Evolutionary conservation across 2,797 vertebrate genomes (phyloP).

Genomic region (Melanotaenia pygmaea): DNA sequence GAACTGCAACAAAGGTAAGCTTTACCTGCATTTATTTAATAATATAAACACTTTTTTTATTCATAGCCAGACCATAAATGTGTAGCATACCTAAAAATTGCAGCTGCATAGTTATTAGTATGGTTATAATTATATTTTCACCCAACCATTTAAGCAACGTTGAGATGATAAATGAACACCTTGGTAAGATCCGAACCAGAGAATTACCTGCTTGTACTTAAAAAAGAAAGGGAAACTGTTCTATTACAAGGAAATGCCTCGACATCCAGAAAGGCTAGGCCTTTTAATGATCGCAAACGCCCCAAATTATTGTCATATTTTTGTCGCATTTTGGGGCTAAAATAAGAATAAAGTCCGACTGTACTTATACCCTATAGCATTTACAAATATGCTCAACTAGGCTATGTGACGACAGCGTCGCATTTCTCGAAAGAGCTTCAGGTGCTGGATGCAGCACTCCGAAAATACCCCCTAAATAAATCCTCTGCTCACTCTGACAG

Average conservation of each 20-base stretch:
- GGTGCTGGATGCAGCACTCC: slow-evolving; percentile 35
- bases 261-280: slow-evolving; percentile 6
- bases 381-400: neutral
- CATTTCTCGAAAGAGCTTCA: slow-evolving; percentile 22
- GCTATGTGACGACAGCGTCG: neutral
- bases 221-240: slow-evolving; percentile 30
- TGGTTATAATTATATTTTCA: too few relatives aligned
- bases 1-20: slow-evolving; percentile 56
- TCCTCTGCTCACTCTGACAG: neutral
- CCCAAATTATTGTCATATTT: neutral
- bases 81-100: too few relatives aligned
- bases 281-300: slow-evolving; percentile 16
- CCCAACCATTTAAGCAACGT: neutral
- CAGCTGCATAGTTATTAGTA: too few relatives aligned
- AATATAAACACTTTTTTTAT: neutral
- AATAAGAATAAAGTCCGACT: neutral
- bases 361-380: neutral
- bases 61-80: neutral
- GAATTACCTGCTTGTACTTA: neutral
- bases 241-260: slow-evolving; percentile 12
- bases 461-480: neutral
- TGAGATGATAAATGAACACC: accelerated
- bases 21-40: neutral
- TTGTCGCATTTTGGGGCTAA: neutral
- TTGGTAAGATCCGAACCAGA: accelerated